Evolutionary conservation across 2,113 vertebrate species (phyloP).

Genomic region (Stigmatopora nigra): DNA sequence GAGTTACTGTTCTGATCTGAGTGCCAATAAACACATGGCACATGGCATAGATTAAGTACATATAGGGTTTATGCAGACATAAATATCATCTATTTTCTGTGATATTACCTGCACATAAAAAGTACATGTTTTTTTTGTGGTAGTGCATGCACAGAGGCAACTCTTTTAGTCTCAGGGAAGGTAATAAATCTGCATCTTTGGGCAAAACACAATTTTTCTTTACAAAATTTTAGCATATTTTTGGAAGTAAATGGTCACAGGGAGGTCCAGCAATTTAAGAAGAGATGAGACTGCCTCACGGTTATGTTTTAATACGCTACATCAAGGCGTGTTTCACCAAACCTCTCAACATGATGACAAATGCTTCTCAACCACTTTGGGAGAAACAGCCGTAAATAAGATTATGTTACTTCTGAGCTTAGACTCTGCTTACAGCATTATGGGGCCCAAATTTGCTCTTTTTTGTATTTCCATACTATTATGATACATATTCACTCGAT

Average conservation of each 20-base stretch:
- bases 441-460: background rate
- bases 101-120: background rate
- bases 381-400: conserved; percentile 6
- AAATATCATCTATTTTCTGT: background rate
- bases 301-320: background rate
- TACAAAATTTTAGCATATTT: conserved; percentile 1
- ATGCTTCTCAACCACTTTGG: conserved; percentile 7
- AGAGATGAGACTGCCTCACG: background rate
- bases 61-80: background rate
- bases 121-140: background rate
- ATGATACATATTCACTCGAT: background rate
- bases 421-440: background rate
- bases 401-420: conserved; percentile 6
- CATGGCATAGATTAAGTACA: background rate
- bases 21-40: background rate
- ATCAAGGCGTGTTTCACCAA: conserved; percentile 5
- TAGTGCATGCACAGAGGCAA: background rate
- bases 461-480: background rate
- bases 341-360: conserved; percentile 5
- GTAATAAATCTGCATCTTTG: background rate
- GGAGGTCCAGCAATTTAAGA: background rate
- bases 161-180: background rate
- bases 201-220: background rate
- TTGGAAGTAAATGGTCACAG: conserved; percentile 1
- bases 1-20: background rate